Percentiles rank a stretch among this genome's conserved stretches.
phyloP scores from a whole-genome alignment of 2,888 invertebrate genomes.

The Molorchus minor region DNA sequence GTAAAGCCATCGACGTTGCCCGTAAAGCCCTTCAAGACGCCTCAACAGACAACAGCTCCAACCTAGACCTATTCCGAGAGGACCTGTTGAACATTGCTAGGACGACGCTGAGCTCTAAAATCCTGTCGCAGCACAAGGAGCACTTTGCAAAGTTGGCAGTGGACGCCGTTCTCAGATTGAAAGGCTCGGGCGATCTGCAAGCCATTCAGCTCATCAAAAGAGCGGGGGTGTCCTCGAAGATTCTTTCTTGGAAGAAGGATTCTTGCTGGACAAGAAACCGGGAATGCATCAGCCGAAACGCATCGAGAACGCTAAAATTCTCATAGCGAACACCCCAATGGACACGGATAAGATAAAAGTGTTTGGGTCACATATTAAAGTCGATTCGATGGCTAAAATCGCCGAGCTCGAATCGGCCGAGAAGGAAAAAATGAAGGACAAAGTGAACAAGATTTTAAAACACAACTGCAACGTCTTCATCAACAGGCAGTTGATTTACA shows the following conservation, averaged over 20 bases:
- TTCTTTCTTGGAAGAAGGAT: conserved; percentile 95
- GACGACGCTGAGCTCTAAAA: conserved; percentile 98
- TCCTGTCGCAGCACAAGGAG: conserved; percentile 96
- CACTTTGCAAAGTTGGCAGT: conserved; percentile 95
- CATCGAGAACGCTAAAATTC: conserved; percentile 93
- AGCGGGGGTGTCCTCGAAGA: conserved; percentile 92
- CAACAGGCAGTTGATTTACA: conserved; percentile 99
- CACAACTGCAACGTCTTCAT: conserved; percentile 98
- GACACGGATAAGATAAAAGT: conserved; percentile 99
- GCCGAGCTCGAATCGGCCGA: conserved; percentile 98
- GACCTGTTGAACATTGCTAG: conserved; percentile 97
- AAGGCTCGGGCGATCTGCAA: conserved; percentile 90
- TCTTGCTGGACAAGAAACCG: conserved; percentile 95
- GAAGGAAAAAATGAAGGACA: conserved; percentile 99
- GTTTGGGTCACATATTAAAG: conserved; percentile 94
- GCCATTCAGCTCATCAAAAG: conserved; percentile 78
- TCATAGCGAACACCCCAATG: conserved; percentile 99
- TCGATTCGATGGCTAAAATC: conserved; percentile 92
- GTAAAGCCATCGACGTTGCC: conserved; percentile 86
- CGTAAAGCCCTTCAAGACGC: conserved; percentile 80
- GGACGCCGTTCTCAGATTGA: conserved; percentile 92
- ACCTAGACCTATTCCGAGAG: conserved; percentile 79
- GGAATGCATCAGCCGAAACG: conserved; percentile 97
- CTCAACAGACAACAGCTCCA: conserved; percentile 83
- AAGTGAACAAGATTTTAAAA: conserved; percentile 93